A percentile compares a stretch with the other conserved stretches of the same genome.
Evolutionary conservation across 2,888 invertebrate genomes (phyloP).

Genomic region (Oxyteleia sp.): DNA sequence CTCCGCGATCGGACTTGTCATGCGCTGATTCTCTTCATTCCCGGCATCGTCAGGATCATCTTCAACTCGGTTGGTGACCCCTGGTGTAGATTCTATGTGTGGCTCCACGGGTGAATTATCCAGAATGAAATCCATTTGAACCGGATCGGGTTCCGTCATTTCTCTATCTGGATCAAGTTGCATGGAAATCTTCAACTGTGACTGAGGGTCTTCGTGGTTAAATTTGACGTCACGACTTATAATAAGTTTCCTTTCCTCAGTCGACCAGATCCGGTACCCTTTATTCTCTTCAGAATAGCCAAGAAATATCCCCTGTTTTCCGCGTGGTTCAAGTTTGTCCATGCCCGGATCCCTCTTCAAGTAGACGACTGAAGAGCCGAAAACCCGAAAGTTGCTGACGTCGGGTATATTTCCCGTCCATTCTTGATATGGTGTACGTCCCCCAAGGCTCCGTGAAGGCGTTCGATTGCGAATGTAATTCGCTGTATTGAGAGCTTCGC

Average conservation of each 20-base stretch:
- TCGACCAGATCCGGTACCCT: slow-evolving; percentile 8
- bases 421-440: not conserved
- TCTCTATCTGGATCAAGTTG: not conserved
- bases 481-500: slow-evolving; percentile 56
- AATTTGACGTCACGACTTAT: slow-evolving; percentile 4
- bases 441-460: not conserved
- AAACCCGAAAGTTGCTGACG: not conserved
- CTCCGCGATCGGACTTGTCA: no score
- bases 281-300: slow-evolving; percentile 1
- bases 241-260: not conserved
- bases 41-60: no score
- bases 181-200: not conserved
- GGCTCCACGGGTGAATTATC: no score
- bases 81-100: no score
- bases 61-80: no score
- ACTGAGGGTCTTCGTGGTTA: not conserved
- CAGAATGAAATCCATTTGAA: no score
- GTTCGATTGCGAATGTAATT: slow-evolving; percentile 21
- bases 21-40: no score
- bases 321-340: not conserved
- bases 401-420: not conserved
- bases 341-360: not conserved
- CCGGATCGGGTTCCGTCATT: no score
- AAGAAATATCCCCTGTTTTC: not conserved
- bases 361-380: not conserved